Evolutionary conservation across 2,113 vertebrate genomes (phyloP).

Genomic region (Hypomesus transpacificus): DNA sequence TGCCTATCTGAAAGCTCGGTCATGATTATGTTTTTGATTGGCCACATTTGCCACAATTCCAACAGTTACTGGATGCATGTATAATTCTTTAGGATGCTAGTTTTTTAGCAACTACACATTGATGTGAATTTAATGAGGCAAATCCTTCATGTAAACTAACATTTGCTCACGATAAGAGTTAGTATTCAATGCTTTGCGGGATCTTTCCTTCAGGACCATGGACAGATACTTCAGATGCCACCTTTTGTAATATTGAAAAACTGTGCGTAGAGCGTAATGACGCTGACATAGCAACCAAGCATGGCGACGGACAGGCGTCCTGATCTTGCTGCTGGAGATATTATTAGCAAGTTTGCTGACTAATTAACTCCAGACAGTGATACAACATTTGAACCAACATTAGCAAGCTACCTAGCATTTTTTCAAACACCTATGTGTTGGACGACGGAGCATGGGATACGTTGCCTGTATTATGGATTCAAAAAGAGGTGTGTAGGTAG

Average conservation of each 20-base stretch:
- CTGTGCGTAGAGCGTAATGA: conserved; percentile 49
- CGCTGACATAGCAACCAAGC: conserved; percentile 71
- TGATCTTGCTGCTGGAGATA: neutral
- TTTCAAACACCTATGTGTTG: neutral
- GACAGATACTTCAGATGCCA: neutral
- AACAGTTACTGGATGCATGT: neutral
- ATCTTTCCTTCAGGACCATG: neutral
- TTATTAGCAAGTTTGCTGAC: too few species aligned
- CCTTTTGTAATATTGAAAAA: too few species aligned
- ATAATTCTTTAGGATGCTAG: neutral
- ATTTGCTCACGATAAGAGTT: neutral
- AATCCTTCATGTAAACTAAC: neutral
- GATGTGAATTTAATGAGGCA: neutral
- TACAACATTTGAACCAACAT: neutral
- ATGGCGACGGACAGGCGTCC: conserved; percentile 70
- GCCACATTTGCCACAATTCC: too few species aligned
- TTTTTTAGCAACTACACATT: neutral
- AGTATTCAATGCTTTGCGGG: neutral
- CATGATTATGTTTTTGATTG: too few species aligned
- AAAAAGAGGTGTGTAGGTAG: conserved; percentile 52
- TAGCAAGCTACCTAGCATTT: neutral
- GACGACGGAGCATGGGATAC: conserved; percentile 52
- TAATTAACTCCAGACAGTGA: conserved; percentile 1
- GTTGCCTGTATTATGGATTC: conserved; percentile 54
- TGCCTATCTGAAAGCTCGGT: too few species aligned